Conservation (phyloP, 2,888 invertebrate genomes). For the Monopis laevigella region DNA sequence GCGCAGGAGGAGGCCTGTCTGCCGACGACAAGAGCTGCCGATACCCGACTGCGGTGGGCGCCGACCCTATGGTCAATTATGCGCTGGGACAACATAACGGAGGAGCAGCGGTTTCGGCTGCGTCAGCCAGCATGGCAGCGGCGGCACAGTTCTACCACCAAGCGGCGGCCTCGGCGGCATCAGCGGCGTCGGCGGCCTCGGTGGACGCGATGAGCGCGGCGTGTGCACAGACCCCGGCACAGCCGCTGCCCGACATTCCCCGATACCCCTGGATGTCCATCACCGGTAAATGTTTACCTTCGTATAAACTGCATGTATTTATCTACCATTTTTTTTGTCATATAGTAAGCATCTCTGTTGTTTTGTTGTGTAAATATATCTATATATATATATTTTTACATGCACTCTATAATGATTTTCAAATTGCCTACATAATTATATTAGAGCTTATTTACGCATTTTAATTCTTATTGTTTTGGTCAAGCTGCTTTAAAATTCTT, state of each 20-base stretch:
- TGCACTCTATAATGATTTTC: too few species aligned
- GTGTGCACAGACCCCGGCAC: constrained; percentile 83
- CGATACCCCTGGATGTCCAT: constrained; percentile 97
- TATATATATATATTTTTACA: too few species aligned
- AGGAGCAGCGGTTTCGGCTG: constrained; percentile 73
- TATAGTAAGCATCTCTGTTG: too few species aligned
- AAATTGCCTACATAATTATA: background rate
- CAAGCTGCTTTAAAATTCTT: background rate
- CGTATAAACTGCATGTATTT: constrained; percentile 7
- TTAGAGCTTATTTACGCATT: background rate
- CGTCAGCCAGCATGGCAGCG: constrained; percentile 73
- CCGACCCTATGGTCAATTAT: constrained; percentile 84
- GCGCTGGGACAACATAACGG: constrained; percentile 81
- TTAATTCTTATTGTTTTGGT: background rate
- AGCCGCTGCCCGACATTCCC: constrained; percentile 91
- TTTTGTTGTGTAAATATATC: too few species aligned
- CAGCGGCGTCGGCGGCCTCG: constrained; percentile 77
- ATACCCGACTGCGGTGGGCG: constrained; percentile 72
- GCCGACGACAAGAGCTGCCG: constrained; percentile 83
- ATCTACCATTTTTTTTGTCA: too few species aligned
- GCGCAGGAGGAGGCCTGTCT: constrained; percentile 73
- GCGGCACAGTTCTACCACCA: constrained; percentile 92
- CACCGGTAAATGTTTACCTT: constrained; percentile 78
- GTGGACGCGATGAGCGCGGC: constrained; percentile 85
- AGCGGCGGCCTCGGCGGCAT: constrained; percentile 78